Percentiles rank a stretch among this genome's conserved stretches.
These are phyloP conservation scores for Amphimallon solstitiale DNA, from an alignment of 2,888 invertebrate species.

Conservation along the genomic window DNA sequence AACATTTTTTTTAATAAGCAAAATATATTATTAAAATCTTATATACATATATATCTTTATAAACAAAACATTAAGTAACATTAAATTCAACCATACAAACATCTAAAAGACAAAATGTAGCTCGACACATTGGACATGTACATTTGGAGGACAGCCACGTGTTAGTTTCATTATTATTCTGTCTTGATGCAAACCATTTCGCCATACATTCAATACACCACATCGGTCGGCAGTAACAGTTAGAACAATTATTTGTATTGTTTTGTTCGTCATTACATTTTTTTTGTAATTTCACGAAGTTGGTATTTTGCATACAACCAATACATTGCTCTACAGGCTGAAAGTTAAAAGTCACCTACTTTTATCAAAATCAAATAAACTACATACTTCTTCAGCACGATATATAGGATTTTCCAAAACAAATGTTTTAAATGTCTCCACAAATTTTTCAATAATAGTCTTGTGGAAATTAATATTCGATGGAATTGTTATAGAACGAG, in stretches of 20 bases:
- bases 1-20: background rate
- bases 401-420: slow-evolving; percentile 76
- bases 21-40: slow-evolving; percentile 1
- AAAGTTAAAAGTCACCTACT: slow-evolving; percentile 43
- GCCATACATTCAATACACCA: slow-evolving; percentile 90
- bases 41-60: background rate
- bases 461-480: slow-evolving; percentile 79
- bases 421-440: slow-evolving; percentile 83
- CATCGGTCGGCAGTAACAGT: slow-evolving; percentile 84
- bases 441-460: slow-evolving; percentile 83
- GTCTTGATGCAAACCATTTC: slow-evolving; percentile 88
- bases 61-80: background rate
- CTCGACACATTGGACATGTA: slow-evolving; percentile 89
- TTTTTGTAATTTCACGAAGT: slow-evolving; percentile 78
- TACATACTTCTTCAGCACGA: slow-evolving; percentile 66
- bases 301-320: slow-evolving; percentile 86
- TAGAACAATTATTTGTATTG: slow-evolving; percentile 64
- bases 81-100: slow-evolving; percentile 66
- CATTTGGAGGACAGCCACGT: slow-evolving; percentile 85
- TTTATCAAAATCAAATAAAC: background rate
- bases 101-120: slow-evolving; percentile 86
- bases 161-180: slow-evolving; percentile 74
- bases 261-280: slow-evolving; percentile 68
- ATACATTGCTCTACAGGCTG: slow-evolving; percentile 86
- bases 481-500: slow-evolving; percentile 74